These are phyloP conservation scores for Drosophila borealis DNA, from an alignment of 2,888 invertebrate genomes.

Conservation along the genomic window DNA sequence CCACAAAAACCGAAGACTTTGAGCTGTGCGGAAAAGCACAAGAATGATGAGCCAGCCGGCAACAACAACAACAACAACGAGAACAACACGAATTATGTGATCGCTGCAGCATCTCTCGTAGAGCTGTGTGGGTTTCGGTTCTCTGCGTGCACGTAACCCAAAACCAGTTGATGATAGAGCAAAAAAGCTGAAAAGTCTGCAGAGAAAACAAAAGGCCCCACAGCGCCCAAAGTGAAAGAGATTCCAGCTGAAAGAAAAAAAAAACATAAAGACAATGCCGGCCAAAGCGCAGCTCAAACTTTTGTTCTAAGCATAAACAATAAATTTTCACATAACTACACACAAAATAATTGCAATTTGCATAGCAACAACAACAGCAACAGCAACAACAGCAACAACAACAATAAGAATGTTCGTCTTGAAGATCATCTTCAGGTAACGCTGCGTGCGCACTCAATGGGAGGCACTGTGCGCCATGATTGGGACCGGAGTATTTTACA, in stretches of 20 bases:
- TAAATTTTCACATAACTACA: conserved; percentile 70
- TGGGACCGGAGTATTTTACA: too few species aligned
- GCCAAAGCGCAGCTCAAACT: conserved; percentile 23
- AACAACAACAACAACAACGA: conserved; percentile 28
- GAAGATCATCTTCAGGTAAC: conserved; percentile 25
- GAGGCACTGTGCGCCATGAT: not conserved
- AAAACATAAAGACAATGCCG: conserved; percentile 53
- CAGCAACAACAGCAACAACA: conserved; percentile 8
- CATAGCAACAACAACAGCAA: conserved; percentile 38
- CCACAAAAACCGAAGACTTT: conserved; percentile 61
- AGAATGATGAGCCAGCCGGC: conserved; percentile 73
- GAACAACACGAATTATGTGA: conserved; percentile 75
- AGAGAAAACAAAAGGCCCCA: conserved; percentile 23
- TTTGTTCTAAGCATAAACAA: conserved; percentile 50
- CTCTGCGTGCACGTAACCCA: conserved; percentile 71
- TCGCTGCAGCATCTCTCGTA: conserved; percentile 57
- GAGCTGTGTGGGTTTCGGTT: conserved; percentile 43
- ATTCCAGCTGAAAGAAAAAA: conserved; percentile 21
- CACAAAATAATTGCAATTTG: conserved; percentile 60
- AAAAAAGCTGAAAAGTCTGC: conserved; percentile 18
- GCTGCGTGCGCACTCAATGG: conserved; percentile 22
- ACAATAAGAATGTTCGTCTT: not conserved
- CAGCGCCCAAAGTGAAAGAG: conserved; percentile 51
- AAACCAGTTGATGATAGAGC: conserved; percentile 75
- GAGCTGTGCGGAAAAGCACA: conserved; percentile 71